A percentile compares a stretch with the other conserved stretches of the same genome.
Evolutionary conservation across 2,797 vertebrate species (phyloP).

Genomic region (Poeciliopsis paucimaculata): DNA sequence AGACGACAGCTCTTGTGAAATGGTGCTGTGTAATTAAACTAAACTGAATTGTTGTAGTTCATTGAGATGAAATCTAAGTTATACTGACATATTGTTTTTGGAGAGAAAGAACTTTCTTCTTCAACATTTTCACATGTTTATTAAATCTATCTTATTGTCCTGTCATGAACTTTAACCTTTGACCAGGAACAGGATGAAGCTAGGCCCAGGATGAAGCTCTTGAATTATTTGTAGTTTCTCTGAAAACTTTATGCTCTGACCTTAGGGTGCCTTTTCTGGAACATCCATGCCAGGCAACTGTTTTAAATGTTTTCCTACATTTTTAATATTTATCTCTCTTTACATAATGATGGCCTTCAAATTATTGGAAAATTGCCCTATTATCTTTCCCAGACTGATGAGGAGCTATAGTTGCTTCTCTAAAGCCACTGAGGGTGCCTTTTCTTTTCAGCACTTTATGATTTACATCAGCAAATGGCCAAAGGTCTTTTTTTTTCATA

Average conservation of each 20-base stretch:
- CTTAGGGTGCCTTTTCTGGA: not conserved
- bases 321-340: not conserved
- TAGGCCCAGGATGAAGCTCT: not conserved
- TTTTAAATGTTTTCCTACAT: not conserved
- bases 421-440: not conserved
- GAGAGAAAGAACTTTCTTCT: not conserved
- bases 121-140: not conserved
- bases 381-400: not conserved
- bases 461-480: not conserved
- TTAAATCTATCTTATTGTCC: not conserved
- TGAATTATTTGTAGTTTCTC: not conserved
- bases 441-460: not conserved
- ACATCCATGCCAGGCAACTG: not conserved
- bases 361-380: not conserved
- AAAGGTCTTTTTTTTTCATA: not conserved
- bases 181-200: not conserved
- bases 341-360: not conserved
- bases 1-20: not conserved
- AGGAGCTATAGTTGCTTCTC: not conserved
- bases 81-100: not conserved
- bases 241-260: not conserved
- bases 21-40: not conserved
- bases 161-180: not conserved
- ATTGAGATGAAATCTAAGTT: not conserved
- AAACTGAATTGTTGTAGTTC: not conserved